Evolutionary conservation across 2,113 vertebrate genomes (phyloP), one percentile per base, ranked within the genome.

Genomic region (Holacanthus passer): DNA sequence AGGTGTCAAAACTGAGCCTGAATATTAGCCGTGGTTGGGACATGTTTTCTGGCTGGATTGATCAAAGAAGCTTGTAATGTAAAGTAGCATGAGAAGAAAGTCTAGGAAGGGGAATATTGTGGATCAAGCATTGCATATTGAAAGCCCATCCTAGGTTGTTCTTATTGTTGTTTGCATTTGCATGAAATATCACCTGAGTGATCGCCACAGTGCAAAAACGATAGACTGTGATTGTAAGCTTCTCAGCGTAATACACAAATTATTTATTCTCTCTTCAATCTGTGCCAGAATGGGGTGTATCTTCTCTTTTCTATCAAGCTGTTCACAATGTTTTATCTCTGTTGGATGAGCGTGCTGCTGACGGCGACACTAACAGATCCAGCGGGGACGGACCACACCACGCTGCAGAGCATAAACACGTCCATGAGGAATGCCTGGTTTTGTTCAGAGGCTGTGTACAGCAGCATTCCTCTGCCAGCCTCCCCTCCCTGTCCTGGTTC

Each of bases 401-500:
- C 17, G 39, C 74, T 88, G 82, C 63, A 29, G 84, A 89, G 81
- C 41, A 84, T 87, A 89, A 94, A 89, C 93, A 92, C 86, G 81
- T 86, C 86, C 60, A 68, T 91, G 93, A 90, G 92, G 91, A 93
- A 93, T 93, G 92, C 87, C 80, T 90, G 91, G 82, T 90, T 91
- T 83, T 90, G 81, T 90, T 91, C 83, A 77, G 75, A 80, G 69
- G 82, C 86, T 87, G 87, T 69, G 59, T 81, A 78, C 74, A 84
- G 67, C 84, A 82, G 84, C 88, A 81, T 88, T 92, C 90, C 73
- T 89, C 73, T 68, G 73, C 81, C 89, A 71, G 82, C 37, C 35
- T 73, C 84, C 77, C 92, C 89, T 85, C 88, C 85, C 89, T 77
- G 60, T 82, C 83, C 87, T 48, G 73, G 41, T 56, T 79, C 74